Evolutionary conservation across 2,113 vertebrate genomes (phyloP).

Genomic region (Speoplatyrhinus poulsoni): DNA sequence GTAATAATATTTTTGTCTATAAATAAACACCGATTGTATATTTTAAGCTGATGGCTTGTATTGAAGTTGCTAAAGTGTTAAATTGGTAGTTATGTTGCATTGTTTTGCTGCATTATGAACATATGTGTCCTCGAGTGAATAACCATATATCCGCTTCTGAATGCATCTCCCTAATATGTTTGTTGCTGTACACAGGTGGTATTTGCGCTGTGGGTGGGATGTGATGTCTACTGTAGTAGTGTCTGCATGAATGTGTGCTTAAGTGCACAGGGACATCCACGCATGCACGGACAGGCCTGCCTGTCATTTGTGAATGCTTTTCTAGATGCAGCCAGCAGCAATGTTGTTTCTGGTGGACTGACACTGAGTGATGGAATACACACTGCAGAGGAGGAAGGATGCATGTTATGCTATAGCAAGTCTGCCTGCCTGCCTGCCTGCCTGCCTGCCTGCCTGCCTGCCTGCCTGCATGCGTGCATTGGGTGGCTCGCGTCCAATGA

Average conservation of each 20-base stretch:
- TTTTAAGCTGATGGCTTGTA: too few relatives aligned
- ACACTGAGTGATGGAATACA: constrained; percentile 1
- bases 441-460: too few relatives aligned
- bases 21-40: too few relatives aligned
- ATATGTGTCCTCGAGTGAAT: too few relatives aligned
- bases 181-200: neutral
- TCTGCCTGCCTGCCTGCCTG: too few relatives aligned
- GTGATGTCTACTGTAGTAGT: neutral
- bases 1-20: too few relatives aligned
- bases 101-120: too few relatives aligned
- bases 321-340: constrained; percentile 33
- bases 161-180: neutral
- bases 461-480: too few relatives aligned
- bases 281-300: neutral
- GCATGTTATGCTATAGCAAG: neutral
- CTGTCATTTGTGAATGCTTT: neutral
- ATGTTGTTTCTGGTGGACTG: constrained; percentile 16
- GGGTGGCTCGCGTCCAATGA: too few relatives aligned
- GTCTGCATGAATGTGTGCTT: neutral
- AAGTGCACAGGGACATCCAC: neutral
- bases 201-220: neutral
- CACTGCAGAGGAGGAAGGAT: neutral
- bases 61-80: too few relatives aligned
- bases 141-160: too few relatives aligned
- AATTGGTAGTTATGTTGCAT: too few relatives aligned